Evolutionary conservation across 2,797 vertebrate species (phyloP).

Genomic region (Lateolabrax maculatus): DNA sequence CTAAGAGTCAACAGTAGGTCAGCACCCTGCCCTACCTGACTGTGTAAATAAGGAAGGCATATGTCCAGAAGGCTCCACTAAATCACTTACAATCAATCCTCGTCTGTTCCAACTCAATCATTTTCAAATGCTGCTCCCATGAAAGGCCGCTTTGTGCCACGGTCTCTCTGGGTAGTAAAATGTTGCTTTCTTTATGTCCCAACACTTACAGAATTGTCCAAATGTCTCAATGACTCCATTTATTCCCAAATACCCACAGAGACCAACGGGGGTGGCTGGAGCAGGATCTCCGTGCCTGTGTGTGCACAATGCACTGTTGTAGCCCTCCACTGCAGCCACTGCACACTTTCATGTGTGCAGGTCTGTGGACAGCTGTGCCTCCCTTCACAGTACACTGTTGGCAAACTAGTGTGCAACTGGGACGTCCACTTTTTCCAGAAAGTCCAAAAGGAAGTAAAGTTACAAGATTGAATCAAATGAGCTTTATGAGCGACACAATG

Average conservation of each 20-base stretch:
- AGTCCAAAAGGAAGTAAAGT: neutral
- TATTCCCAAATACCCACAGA: constrained; percentile 79
- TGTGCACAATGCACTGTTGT: constrained; percentile 83
- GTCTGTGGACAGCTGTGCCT: constrained; percentile 17
- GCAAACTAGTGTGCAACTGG: neutral
- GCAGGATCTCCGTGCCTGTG: constrained; percentile 45
- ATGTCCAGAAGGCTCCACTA: constrained; percentile 57
- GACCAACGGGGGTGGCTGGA: constrained; percentile 65
- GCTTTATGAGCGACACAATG: neutral
- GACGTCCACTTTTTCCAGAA: neutral
- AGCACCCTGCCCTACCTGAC: constrained; percentile 61
- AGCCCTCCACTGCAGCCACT: constrained; percentile 21
- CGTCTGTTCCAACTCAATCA: constrained; percentile 75
- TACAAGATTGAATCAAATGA: neutral
- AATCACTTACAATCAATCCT: constrained; percentile 74
- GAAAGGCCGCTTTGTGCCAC: constrained; percentile 83
- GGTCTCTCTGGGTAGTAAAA: constrained; percentile 77
- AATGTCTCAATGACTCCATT: constrained; percentile 82
- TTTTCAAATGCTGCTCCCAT: constrained; percentile 69
- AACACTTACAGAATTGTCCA: constrained; percentile 85
- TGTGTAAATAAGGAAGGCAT: constrained; percentile 71
- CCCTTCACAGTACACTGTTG: constrained; percentile 27
- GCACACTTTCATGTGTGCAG: constrained; percentile 15
- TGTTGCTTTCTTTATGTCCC: constrained; percentile 86
- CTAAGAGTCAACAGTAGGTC: constrained; percentile 52